Conservation (phyloP, 2,113 vertebrate species). For the Chionis minor region DNA sequence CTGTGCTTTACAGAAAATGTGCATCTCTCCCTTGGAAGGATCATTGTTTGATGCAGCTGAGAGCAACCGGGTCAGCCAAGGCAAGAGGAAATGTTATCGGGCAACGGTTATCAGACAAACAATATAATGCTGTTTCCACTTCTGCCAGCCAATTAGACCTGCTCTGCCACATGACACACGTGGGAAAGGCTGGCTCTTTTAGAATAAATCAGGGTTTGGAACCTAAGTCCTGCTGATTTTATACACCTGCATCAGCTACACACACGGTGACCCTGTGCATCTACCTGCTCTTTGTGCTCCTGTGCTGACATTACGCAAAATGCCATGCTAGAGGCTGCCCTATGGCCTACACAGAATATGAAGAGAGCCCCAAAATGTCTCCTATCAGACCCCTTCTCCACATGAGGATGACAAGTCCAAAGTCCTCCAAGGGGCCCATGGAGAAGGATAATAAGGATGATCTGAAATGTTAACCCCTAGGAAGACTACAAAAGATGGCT, state of each 20-base stretch:
- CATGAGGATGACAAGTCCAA: neutral
- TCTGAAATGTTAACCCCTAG: neutral
- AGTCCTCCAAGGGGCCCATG: neutral
- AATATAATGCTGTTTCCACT: conserved; percentile 3
- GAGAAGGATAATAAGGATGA: neutral
- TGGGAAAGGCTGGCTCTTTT: neutral
- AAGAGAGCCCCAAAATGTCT: neutral
- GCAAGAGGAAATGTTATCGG: conserved; percentile 21
- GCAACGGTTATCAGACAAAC: neutral
- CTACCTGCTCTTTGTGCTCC: neutral
- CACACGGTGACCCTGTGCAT: neutral
- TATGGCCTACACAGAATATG: neutral
- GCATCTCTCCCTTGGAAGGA: neutral
- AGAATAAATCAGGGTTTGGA: neutral
- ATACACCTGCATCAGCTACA: neutral
- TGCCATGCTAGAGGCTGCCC: neutral
- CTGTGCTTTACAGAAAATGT: neutral
- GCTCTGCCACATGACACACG: neutral
- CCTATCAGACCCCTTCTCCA: neutral
- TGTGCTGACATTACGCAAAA: neutral
- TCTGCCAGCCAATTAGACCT: neutral
- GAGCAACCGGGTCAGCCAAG: conserved; percentile 9
- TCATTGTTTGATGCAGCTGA: conserved; percentile 51
- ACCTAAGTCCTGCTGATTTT: neutral
- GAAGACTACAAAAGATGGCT: neutral